These are phyloP conservation scores for Ophthalmolycus amberensis DNA, from an alignment of 2,113 vertebrate species.

Conservation along the genomic window DNA sequence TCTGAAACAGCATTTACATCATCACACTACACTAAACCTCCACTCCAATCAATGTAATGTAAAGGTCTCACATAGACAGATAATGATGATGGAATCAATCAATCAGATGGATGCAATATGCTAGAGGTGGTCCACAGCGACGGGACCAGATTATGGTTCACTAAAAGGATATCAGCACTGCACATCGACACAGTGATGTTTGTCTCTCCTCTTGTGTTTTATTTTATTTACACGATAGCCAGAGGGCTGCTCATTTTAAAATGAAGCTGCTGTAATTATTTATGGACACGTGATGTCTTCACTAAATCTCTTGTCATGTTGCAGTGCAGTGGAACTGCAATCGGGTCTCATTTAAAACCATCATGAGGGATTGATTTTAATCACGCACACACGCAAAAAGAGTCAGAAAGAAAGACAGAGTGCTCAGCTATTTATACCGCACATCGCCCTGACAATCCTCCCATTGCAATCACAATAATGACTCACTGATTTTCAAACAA, in stretches of 20 bases:
- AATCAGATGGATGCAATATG: background rate
- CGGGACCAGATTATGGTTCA: background rate
- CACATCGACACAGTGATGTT: background rate
- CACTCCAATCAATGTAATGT: constrained; percentile 3
- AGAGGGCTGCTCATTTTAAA: background rate
- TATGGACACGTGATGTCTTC: background rate
- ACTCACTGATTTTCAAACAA: background rate
- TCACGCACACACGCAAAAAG: background rate
- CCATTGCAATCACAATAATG: background rate
- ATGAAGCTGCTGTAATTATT: constrained; percentile 1
- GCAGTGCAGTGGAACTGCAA: background rate
- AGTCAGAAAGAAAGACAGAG: too few relatives aligned
- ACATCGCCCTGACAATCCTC: background rate
- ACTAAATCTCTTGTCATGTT: background rate
- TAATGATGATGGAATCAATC: background rate
- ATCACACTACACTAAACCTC: background rate
- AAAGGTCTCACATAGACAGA: background rate
- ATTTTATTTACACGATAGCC: constrained; percentile 5
- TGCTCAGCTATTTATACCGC: background rate
- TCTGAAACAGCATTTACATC: constrained; percentile 8
- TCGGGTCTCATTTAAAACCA: background rate
- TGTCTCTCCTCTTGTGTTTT: background rate
- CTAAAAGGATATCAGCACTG: background rate
- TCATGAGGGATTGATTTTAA: background rate
- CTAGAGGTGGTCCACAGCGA: background rate